These are phyloP conservation scores for Actinemys pallida DNA, from an alignment of 2,113 vertebrate genomes.

Conservation along the genomic window DNA sequence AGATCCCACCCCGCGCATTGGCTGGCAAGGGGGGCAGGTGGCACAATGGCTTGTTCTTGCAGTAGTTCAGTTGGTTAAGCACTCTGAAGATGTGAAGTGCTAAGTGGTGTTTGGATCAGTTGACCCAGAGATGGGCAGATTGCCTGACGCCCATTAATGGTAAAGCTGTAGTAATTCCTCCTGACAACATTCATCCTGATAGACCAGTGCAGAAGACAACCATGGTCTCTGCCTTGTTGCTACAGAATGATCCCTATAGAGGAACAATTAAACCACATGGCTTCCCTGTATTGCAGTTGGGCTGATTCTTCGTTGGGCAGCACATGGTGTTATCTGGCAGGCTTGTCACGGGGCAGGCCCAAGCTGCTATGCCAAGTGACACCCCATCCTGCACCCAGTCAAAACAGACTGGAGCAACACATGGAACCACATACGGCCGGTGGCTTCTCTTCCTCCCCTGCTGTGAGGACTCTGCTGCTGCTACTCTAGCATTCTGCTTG, in stretches of 20 bases:
- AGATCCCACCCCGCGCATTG: background rate
- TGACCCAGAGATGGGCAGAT: background rate
- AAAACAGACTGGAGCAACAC: too few relatives aligned
- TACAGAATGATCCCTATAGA: background rate
- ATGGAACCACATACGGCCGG: background rate
- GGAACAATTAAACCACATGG: background rate
- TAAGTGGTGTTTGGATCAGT: background rate
- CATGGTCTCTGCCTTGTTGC: background rate
- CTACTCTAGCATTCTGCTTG: background rate
- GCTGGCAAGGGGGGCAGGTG: background rate
- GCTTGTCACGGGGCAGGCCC: background rate
- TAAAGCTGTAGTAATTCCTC: background rate
- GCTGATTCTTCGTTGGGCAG: fast-evolving
- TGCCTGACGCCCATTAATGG: background rate
- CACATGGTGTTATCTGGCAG: fast-evolving
- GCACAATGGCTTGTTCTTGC: background rate
- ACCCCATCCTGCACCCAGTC: background rate
- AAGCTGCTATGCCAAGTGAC: fast-evolving
- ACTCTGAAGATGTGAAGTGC: background rate
- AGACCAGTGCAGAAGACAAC: background rate
- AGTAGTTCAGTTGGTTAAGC: too few relatives aligned
- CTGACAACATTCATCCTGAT: background rate
- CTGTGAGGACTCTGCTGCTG: background rate
- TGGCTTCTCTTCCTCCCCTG: background rate
- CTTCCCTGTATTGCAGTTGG: background rate